A percentile compares a stretch with the other conserved stretches of the same genome.
Conservation (phyloP, 1,140 invertebrate species). For the Danaus melanippus region DNA sequence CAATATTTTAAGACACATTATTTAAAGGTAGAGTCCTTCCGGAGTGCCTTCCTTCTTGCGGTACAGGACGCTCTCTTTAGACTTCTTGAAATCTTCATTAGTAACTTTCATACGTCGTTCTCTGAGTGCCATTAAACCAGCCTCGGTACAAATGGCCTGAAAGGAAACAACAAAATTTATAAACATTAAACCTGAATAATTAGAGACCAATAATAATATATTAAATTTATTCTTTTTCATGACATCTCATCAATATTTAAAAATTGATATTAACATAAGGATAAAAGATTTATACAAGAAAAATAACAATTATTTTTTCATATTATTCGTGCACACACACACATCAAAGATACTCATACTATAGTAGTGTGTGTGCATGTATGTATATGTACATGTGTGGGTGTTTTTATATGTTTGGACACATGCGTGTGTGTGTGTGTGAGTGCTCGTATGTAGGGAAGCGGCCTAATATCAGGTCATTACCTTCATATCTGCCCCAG, state of each 20-base stretch:
- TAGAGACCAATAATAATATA: not conserved
- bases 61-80: slow-evolving; percentile 99
- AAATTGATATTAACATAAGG: slow-evolving; percentile 3
- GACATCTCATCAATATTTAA: not conserved
- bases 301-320: no score
- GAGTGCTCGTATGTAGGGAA: no score
- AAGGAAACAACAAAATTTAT: slow-evolving; percentile 19
- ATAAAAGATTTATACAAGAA: not conserved
- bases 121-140: slow-evolving; percentile 96
- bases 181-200: not conserved
- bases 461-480: not conserved
- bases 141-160: slow-evolving; percentile 99
- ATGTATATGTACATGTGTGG: no score
- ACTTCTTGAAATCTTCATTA: slow-evolving; percentile 99
- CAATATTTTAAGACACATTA: no score
- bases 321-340: no score
- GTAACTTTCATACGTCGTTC: slow-evolving; percentile 99
- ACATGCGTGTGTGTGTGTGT: no score
- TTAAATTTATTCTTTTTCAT: no score
- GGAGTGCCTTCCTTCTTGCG: slow-evolving; percentile 99
- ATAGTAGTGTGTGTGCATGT: no score
- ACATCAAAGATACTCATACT: no score
- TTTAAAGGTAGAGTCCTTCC: slow-evolving; percentile 98
- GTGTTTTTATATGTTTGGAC: no score
- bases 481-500: slow-evolving; percentile 94